phyloP scores from a whole-genome alignment of 1,140 invertebrate genomes.

The Thaumatotibia leucotreta region DNA sequence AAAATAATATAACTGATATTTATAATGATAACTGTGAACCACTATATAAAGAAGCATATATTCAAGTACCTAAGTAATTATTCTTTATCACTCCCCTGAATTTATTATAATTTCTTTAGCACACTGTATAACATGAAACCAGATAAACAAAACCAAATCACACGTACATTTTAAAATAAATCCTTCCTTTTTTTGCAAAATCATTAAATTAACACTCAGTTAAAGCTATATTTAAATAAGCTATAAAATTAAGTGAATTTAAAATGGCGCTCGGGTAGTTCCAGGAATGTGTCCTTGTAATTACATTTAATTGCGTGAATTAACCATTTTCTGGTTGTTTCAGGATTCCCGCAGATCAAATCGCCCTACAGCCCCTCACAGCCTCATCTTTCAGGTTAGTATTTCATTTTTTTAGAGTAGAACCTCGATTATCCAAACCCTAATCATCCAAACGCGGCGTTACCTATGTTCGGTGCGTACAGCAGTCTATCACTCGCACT shows the following conservation, averaged over 20 bases:
- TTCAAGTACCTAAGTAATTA: too few species aligned
- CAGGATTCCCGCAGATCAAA: constrained; percentile 73
- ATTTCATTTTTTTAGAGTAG: constrained; percentile 20
- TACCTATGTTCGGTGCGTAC: not conserved
- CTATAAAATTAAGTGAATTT: constrained; percentile 10
- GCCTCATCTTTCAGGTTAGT: constrained; percentile 64
- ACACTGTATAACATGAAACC: too few species aligned
- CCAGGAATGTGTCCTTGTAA: not conserved
- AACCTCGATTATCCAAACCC: not conserved
- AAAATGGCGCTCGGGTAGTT: not conserved
- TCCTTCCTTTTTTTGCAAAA: too few species aligned
- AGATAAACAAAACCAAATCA: too few species aligned
- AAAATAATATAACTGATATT: too few species aligned
- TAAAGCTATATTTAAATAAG: not conserved
- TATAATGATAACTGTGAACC: too few species aligned
- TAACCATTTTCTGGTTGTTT: constrained; percentile 49
- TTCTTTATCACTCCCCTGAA: too few species aligned
- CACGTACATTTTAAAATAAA: too few species aligned
- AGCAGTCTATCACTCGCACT: too few species aligned
- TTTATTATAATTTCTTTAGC: too few species aligned
- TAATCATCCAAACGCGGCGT: too few species aligned
- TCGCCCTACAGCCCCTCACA: constrained; percentile 67
- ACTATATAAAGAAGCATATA: too few species aligned
- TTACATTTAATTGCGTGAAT: not conserved
- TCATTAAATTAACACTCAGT: not conserved